Evolutionary conservation across 2,113 vertebrate species (phyloP), one percentile per base, ranked within the genome.

Genomic region (Anhinga anhinga): DNA sequence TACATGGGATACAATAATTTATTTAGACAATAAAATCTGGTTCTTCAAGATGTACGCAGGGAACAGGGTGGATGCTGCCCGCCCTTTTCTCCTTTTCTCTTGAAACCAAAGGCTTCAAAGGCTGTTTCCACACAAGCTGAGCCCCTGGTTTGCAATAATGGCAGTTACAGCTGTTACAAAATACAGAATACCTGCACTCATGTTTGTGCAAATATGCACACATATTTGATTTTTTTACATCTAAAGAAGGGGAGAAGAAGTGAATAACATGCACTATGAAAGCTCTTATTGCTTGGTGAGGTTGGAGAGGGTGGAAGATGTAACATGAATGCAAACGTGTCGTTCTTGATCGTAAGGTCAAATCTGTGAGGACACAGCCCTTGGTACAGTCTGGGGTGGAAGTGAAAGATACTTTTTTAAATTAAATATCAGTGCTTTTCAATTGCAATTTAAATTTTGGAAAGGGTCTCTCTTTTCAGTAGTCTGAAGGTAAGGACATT

Each of bases 251-350:
- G 25, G 13, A 76, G 12, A 27, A 84, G 23, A 14, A 50, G 50
- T 30, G 25, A 76, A 45, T 44, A 49, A 22, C 4, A 38, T n/a
- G 38, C 38, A 8, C 36, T n/a, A 2, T 23, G 34, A 40, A 14
- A 71, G 22, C 18, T 71, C n/a, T 30, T 34, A 34, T 29, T 3
- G 0, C 26, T 58, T 36, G 34, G 38, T 59, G 76, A 47, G 56
- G 14, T 12, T 77, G 69, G 44, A 81, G 86, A 38, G 21, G 26
- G 12, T 52, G 56, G 63, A 86, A 52, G 55, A 16, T 10, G 17
- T 26, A 19, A 38, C 0, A 1, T 58, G 81, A 63, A 86, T 29
- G 38, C 7, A 26, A 11, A 81, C 0, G 2, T 12, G 22, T 25
- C 20, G 11, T 10, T 40, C 50, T 83, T 80, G 15, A 62, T 36